Conservation (phyloP, 1,140 invertebrate species). For the Colletes gigas region DNA sequence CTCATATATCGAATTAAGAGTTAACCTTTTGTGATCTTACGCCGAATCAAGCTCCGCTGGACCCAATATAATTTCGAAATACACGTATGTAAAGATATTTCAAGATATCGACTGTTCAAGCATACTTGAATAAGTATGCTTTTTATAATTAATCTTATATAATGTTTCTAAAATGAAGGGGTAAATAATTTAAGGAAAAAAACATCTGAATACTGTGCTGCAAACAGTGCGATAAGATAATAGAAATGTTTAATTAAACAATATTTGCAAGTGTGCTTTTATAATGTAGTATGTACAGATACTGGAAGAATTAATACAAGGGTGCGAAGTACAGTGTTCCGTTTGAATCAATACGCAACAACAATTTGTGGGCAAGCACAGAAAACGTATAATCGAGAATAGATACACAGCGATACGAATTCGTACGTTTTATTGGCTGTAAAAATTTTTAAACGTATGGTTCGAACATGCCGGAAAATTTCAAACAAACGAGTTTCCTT, state of each 20-base stretch:
- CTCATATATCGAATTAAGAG: neutral
- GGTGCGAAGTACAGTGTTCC: no score
- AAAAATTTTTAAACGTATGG: neutral
- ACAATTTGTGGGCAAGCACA: neutral
- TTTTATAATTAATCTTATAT: neutral
- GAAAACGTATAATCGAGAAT: neutral
- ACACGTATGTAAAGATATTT: neutral
- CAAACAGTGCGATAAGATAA: neutral
- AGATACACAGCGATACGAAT: neutral
- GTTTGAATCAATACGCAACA: neutral
- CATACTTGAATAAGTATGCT: neutral
- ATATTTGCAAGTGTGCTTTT: neutral
- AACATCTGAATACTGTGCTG: no score
- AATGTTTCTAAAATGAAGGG: neutral
- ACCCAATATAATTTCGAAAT: neutral
- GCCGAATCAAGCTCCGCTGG: neutral
- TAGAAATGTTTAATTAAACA: neutral
- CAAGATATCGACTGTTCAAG: neutral
- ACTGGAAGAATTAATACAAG: neutral
- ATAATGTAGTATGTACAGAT: constrained; percentile 6
- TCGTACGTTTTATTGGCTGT: neutral
- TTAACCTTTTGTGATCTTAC: constrained; percentile 5
- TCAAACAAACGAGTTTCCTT: neutral
- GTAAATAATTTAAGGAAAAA: neutral
- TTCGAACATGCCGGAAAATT: neutral